A percentile compares a stretch with the other conserved stretches of the same genome.
Conservation (phyloP, 2,888 invertebrate genomes). For the Spilarctia lutea region DNA sequence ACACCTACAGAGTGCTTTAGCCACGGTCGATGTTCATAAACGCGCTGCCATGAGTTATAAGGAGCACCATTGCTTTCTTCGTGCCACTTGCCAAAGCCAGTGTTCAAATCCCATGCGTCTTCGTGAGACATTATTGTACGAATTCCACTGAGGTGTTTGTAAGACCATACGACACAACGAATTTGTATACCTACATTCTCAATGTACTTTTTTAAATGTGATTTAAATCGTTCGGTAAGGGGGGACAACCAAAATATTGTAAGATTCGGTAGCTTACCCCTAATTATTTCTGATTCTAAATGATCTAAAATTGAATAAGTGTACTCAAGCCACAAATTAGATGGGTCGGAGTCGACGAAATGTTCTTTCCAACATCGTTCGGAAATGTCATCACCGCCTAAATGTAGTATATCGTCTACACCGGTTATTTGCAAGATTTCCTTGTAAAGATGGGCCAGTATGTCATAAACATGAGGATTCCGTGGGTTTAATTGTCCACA, state of each 20-base stretch:
- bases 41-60: conserved; percentile 93
- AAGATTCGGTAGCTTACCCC: conserved; percentile 66
- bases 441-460: conserved; percentile 90
- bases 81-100: conserved; percentile 93
- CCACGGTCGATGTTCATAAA: conserved; percentile 93
- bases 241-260: conserved; percentile 70
- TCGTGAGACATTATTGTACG: conserved; percentile 92
- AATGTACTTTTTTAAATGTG: conserved; percentile 62
- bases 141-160: conserved; percentile 83
- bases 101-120: conserved; percentile 94
- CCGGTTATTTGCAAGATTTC: conserved; percentile 91
- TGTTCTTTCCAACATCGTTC: conserved; percentile 90
- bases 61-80: conserved; percentile 92
- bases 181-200: conserved; percentile 75
- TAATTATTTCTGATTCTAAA: conserved; percentile 82
- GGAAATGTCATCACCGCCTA: conserved; percentile 92
- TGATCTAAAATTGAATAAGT: conserved; percentile 87
- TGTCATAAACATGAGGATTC: conserved; percentile 89
- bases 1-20: conserved; percentile 68
- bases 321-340: conserved; percentile 91
- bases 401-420: conserved; percentile 92
- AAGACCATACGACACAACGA: conserved; percentile 89
- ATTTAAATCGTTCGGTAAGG: conserved; percentile 62
- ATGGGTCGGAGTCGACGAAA: conserved; percentile 88
- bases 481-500: conserved; percentile 93